Evolutionary conservation across 1,140 invertebrate genomes (phyloP), one percentile per base, ranked within the genome.

Genomic region (Choristoneura fumiferana): DNA sequence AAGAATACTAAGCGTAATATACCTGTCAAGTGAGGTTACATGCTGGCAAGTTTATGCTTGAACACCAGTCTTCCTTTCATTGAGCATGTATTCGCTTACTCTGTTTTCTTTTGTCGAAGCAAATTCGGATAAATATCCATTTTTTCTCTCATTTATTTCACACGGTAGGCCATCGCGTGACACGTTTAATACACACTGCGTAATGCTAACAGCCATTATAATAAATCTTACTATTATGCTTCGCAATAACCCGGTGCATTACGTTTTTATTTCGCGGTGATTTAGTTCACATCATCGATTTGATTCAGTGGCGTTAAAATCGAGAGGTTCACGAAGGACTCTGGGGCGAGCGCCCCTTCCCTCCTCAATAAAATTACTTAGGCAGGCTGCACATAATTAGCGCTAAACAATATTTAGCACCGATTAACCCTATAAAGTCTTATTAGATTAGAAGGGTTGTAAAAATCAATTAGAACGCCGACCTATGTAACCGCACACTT

Each of bases 401-500:
- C 70, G 66, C 69, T 74, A 74, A 76, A 68, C 67, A 76, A 76
- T 76, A 76, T 75, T 79, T 76, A 81, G 70, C 64, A 60, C 59
- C 70, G 71, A 72, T 76, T 69, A 73, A 67, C 64, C 58, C 67
- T 62, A 71, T 73, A 70, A 73, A 74, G 61, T 79, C 64, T 55
- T 60, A 60, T 69, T 62, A 60, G 68, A 70, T 71, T 71, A 68
- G 64, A 71, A 60, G 63, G 66, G 71, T 71, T 74, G 71, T 87
- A 84, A 85, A 87, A 81, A 83, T 83, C 81, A 82, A 85, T 87
- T 85, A 87, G 68, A 71, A 67, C 69, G 63, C 66, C 67, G 59
- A 73, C 71, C 82, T 79, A 84, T 80, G 81, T 82, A 79, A 79
- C 79, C 79, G 76, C 81, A 83, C 76, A 79, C 76, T 76, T 80